Percentiles rank a stretch among this genome's conserved stretches.
Evolutionary conservation across 2,113 vertebrate genomes (phyloP).

Genomic region (Zingel zingel): DNA sequence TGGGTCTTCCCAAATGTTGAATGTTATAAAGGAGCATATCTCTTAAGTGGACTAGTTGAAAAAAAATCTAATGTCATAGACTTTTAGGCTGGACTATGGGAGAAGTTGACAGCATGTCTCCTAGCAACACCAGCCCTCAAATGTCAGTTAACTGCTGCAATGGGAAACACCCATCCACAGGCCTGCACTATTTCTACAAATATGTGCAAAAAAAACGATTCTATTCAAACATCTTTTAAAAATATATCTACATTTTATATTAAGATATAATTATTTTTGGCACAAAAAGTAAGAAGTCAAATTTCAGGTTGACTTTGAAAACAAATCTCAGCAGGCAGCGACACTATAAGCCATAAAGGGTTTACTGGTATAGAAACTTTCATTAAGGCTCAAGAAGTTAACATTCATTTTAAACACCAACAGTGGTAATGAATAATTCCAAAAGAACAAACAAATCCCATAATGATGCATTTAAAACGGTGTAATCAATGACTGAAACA

Average conservation of each 20-base stretch:
- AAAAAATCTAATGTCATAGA: background rate
- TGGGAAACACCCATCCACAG: background rate
- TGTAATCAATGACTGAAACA: slow-evolving; percentile 69
- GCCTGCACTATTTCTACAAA: background rate
- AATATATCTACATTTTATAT: background rate
- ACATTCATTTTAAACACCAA: slow-evolving; percentile 40
- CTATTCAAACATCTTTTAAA: background rate
- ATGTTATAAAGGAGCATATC: background rate
- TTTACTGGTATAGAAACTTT: slow-evolving; percentile 46
- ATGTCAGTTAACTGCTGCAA: background rate
- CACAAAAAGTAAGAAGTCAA: background rate
- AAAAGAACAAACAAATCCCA: slow-evolving; percentile 48
- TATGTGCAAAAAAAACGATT: background rate
- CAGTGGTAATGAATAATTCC: slow-evolving; percentile 33
- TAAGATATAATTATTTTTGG: background rate
- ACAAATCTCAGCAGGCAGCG: background rate
- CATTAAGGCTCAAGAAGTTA: slow-evolving; percentile 42
- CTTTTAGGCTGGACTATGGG: background rate
- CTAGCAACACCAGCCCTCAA: background rate
- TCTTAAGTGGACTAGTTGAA: background rate
- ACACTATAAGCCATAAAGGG: slow-evolving; percentile 12
- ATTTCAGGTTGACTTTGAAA: background rate
- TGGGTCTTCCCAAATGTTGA: background rate
- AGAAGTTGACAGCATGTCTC: background rate
- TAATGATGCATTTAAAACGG: slow-evolving; percentile 45